These are phyloP conservation scores for Andrena camellia DNA, from an alignment of 2,888 invertebrate species.

Conservation along the genomic window DNA sequence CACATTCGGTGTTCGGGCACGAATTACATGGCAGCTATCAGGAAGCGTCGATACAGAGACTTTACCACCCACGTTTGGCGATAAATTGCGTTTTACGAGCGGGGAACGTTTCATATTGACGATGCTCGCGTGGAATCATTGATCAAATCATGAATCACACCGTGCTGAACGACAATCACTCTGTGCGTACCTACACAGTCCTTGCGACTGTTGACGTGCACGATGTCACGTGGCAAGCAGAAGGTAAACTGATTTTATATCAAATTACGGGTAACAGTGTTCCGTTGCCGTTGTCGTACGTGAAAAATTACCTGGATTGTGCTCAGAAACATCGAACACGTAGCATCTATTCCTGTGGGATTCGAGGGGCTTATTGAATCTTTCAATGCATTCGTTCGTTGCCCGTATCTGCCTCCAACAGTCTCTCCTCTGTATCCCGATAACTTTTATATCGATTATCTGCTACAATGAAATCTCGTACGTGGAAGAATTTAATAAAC, in stretches of 20 bases:
- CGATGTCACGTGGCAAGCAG: constrained; percentile 24
- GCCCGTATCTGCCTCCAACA: constrained; percentile 44
- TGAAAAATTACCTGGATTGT: constrained; percentile 68
- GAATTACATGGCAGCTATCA: too few relatives aligned
- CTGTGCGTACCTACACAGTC: neutral
- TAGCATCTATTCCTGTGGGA: constrained; percentile 61
- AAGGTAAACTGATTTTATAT: constrained; percentile 58
- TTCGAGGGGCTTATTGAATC: constrained; percentile 67
- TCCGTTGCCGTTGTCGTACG: constrained; percentile 47
- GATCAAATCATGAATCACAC: constrained; percentile 13
- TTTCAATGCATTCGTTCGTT: constrained; percentile 62
- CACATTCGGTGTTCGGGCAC: too few relatives aligned
- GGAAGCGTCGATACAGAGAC: too few relatives aligned
- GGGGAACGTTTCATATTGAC: too few relatives aligned
- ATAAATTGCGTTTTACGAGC: too few relatives aligned
- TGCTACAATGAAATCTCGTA: constrained; percentile 25
- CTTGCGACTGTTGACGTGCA: neutral
- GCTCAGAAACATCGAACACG: constrained; percentile 61
- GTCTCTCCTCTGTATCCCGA: constrained; percentile 16
- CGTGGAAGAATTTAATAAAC: constrained; percentile 43
- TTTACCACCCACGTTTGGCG: too few relatives aligned
- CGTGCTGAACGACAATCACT: neutral
- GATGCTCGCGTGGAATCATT: neutral
- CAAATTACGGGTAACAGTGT: constrained; percentile 58
- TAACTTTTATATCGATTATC: constrained; percentile 53